phyloP scores from a whole-genome alignment of 2,888 invertebrate genomes.

The Limnephilus rhombicus region DNA sequence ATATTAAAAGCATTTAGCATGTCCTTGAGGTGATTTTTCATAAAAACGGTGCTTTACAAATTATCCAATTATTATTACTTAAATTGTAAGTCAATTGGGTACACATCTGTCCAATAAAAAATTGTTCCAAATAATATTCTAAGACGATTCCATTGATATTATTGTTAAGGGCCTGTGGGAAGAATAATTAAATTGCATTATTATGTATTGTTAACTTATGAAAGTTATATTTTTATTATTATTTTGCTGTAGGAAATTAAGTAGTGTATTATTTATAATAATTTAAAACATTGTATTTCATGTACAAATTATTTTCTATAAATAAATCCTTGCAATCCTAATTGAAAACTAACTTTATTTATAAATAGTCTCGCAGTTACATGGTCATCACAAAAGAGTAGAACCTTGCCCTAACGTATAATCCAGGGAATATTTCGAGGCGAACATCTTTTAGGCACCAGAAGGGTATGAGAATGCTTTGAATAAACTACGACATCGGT shows the following conservation, averaged over 20 bases:
- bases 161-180: not conserved
- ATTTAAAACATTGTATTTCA: constrained; percentile 21
- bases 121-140: not conserved
- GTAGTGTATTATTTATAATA: not conserved
- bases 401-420: too few species aligned
- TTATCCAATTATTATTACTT: not conserved
- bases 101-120: not conserved
- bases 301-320: not conserved
- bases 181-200: not conserved
- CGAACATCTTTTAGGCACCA: too few species aligned
- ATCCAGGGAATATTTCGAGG: too few species aligned
- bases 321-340: not conserved
- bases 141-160: not conserved
- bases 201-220: not conserved
- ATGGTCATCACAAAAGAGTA: too few species aligned
- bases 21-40: too few species aligned
- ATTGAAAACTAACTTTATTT: not conserved
- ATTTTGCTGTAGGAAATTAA: not conserved
- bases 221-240: not conserved
- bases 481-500: too few species aligned
- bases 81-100: not conserved
- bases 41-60: too few species aligned
- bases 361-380: too few species aligned
- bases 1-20: not conserved
- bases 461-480: too few species aligned